A percentile compares a stretch with the other conserved stretches of the same genome.
Evolutionary conservation across 2,888 invertebrate genomes (phyloP).

Genomic region (Drosophila flavopinicola): DNA sequence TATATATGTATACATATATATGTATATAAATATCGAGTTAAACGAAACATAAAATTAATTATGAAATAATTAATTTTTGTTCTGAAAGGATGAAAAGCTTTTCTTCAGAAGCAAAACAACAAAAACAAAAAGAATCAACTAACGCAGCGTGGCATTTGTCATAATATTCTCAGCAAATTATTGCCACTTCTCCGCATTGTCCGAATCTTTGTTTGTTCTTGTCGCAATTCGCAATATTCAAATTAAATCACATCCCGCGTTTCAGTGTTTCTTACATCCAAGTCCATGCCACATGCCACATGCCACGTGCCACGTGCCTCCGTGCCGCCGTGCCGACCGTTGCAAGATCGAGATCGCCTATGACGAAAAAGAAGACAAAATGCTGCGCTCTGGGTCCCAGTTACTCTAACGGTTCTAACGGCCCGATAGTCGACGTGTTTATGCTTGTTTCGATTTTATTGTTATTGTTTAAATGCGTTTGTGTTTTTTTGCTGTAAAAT

Average conservation of each 20-base stretch:
- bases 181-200: slow-evolving; percentile 27
- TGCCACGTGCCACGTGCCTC: slow-evolving; percentile 23
- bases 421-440: slow-evolving; percentile 51
- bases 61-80: slow-evolving; percentile 74
- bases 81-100: slow-evolving; percentile 61
- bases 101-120: slow-evolving; percentile 63
- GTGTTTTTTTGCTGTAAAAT: slow-evolving; percentile 64
- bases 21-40: slow-evolving; percentile 58
- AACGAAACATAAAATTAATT: slow-evolving; percentile 69
- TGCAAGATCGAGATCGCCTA: slow-evolving; percentile 13
- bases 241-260: slow-evolving; percentile 10
- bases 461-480: slow-evolving; percentile 48
- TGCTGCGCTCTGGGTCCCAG: slow-evolving; percentile 25
- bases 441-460: slow-evolving; percentile 77
- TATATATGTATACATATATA: slow-evolving; percentile 60
- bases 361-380: slow-evolving; percentile 59
- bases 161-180: slow-evolving; percentile 24
- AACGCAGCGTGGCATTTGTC: slow-evolving; percentile 30
- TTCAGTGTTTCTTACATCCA: slow-evolving; percentile 18
- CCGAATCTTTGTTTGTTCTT: slow-evolving; percentile 22
- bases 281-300: slow-evolving; percentile 26
- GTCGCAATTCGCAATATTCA: slow-evolving; percentile 10
- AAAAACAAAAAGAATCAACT: slow-evolving; percentile 37
- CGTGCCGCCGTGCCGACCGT: slow-evolving; percentile 22
- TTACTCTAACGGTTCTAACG: slow-evolving; percentile 16